These are phyloP conservation scores for Catharus bicknelli DNA, from an alignment of 2,113 vertebrate genomes.

Conservation along the genomic window DNA sequence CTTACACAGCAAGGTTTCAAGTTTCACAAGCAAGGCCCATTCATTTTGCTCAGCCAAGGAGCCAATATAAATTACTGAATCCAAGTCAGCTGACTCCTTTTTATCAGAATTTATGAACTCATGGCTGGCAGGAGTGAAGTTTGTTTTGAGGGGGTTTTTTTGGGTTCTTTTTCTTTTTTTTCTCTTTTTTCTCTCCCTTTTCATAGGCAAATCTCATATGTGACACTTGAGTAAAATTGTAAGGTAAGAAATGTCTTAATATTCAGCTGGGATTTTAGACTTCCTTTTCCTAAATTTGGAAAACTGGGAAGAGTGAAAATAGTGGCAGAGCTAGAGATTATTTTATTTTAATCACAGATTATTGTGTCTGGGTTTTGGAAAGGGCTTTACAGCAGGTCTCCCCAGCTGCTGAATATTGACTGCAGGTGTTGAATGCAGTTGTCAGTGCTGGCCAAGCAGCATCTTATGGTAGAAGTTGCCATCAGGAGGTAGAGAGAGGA, in stretches of 20 bases:
- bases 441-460: not conserved
- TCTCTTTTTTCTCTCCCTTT: not conserved
- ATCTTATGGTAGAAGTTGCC: not conserved
- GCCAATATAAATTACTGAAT: not conserved
- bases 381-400: not conserved
- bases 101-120: not conserved
- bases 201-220: not conserved
- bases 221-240: not conserved
- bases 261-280: not conserved
- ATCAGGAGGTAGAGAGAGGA: not conserved
- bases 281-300: not conserved
- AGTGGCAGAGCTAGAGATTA: not conserved
- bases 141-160: not conserved
- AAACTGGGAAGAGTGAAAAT: not conserved
- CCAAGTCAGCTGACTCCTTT: not conserved
- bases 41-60: not conserved
- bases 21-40: not conserved
- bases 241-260: not conserved
- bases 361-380: not conserved
- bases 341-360: not conserved
- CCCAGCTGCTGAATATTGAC: not conserved
- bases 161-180: accelerated
- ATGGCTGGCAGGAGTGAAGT: not conserved
- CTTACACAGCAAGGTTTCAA: no score
- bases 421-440: not conserved